phyloP scores from a whole-genome alignment of 92 coral and sea anemone genomes.

The Ricordea florida region DNA sequence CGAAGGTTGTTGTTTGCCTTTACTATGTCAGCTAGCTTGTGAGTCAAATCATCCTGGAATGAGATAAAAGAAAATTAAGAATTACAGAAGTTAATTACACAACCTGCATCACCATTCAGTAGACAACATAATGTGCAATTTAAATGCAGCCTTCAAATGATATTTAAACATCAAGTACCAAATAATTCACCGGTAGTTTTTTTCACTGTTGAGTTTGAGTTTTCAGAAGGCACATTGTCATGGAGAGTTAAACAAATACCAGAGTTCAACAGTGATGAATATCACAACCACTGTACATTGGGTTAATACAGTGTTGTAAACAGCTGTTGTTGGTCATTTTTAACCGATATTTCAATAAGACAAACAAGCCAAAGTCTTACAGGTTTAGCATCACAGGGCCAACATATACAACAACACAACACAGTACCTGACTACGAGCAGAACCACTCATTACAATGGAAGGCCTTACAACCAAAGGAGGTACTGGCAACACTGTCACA shows the following conservation, averaged over 20 bases:
- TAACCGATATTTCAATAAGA: too few relatives aligned
- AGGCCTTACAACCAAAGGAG: constrained; percentile 98
- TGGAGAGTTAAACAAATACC: too few relatives aligned
- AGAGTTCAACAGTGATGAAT: too few relatives aligned
- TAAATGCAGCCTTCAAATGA: too few relatives aligned
- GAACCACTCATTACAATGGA: constrained; percentile 97
- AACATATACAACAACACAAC: not conserved
- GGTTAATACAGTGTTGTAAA: too few relatives aligned
- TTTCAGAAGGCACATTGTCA: too few relatives aligned
- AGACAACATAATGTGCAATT: not conserved
- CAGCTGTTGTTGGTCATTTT: too few relatives aligned
- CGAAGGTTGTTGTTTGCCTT: constrained; percentile 94
- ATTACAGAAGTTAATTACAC: not conserved
- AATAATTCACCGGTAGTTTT: too few relatives aligned
- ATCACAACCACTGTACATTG: too few relatives aligned
- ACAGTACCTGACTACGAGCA: constrained; percentile 93
- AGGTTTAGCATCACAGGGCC: not conserved
- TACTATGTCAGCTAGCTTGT: constrained; percentile 94
- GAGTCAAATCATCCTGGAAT: constrained; percentile 95
- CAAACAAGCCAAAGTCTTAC: not conserved
- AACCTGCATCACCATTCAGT: not conserved
- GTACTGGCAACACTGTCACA: constrained; percentile 95
- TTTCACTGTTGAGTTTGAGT: too few relatives aligned
- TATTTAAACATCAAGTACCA: too few relatives aligned
- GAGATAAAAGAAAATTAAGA: not conserved